Conservation (phyloP, 2,888 invertebrate species). For the Ophion costatus region DNA sequence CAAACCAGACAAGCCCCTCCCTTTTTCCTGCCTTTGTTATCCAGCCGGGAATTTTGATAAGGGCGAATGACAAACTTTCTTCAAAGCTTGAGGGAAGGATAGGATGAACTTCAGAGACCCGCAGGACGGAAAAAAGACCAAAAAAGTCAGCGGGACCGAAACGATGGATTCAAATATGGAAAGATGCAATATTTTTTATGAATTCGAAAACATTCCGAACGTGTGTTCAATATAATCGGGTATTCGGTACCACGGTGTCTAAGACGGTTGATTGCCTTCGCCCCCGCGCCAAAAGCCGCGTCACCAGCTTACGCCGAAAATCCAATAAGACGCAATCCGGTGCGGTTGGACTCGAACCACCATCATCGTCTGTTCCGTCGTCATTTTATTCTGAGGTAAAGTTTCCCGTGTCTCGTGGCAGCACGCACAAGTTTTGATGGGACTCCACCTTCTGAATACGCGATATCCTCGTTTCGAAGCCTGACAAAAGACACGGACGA, state of each 20-base stretch:
- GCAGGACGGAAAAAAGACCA: neutral
- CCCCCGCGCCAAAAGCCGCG: constrained; percentile 5
- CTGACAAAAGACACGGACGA: constrained; percentile 53
- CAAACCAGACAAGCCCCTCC: constrained; percentile 3
- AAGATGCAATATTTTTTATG: neutral
- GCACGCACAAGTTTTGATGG: constrained; percentile 78
- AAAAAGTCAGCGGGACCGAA: neutral
- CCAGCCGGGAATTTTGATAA: constrained; percentile 67
- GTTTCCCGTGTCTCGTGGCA: constrained; percentile 68
- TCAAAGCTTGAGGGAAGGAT: constrained; percentile 16
- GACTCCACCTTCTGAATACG: constrained; percentile 77
- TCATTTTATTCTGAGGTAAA: constrained; percentile 59
- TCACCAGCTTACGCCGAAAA: constrained; percentile 57
- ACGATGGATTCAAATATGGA: neutral
- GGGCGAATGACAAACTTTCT: constrained; percentile 66
- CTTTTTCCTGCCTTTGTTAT: constrained; percentile 63
- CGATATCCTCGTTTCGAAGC: constrained; percentile 70
- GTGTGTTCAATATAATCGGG: constrained; percentile 42
- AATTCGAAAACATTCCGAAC: constrained; percentile 26
- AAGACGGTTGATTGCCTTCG: constrained; percentile 36
- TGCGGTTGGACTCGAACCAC: constrained; percentile 28
- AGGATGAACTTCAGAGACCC: constrained; percentile 11
- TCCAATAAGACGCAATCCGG: constrained; percentile 76
- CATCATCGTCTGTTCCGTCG: constrained; percentile 33
- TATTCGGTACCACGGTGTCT: constrained; percentile 24